Percentiles rank a stretch among this genome's conserved stretches.
phyloP scores from a whole-genome alignment of 92 coral and sea anemone genomes.

The Parazoanthus darwini region DNA sequence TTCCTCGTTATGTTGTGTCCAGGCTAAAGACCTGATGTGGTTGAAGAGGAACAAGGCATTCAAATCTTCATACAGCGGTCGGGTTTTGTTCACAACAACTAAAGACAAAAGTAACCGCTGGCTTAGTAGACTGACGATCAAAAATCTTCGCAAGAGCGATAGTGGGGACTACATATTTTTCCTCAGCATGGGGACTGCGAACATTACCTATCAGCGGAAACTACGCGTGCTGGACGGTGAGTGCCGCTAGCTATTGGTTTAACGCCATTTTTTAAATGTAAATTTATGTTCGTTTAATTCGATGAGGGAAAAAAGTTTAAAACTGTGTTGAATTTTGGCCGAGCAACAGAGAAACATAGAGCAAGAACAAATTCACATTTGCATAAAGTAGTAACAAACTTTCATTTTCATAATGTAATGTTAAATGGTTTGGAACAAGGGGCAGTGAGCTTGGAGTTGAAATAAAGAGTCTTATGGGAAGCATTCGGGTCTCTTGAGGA shows the following conservation, averaged over 20 bases:
- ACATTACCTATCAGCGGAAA: slow-evolving; percentile 36
- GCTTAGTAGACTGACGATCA: slow-evolving; percentile 69
- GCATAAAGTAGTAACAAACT: too few relatives aligned
- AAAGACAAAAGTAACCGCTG: slow-evolving; percentile 63
- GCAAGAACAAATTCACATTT: too few relatives aligned
- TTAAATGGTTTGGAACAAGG: too few relatives aligned
- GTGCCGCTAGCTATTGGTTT: not conserved
- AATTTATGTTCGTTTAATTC: not conserved
- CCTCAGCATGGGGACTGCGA: slow-evolving; percentile 69
- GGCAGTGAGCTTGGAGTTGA: too few relatives aligned
- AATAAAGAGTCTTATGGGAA: too few relatives aligned
- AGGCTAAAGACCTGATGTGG: slow-evolving; percentile 50
- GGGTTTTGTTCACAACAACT: slow-evolving; percentile 57
- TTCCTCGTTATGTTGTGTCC: not conserved
- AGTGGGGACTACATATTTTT: slow-evolving; percentile 81
- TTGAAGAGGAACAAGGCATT: slow-evolving; percentile 25
- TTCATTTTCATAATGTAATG: too few relatives aligned
- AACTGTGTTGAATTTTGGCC: too few relatives aligned
- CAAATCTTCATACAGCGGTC: slow-evolving; percentile 60
- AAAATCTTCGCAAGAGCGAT: slow-evolving; percentile 64
- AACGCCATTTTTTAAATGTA: not conserved
- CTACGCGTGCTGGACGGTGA: slow-evolving; percentile 45
- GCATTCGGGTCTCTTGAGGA: too few relatives aligned
- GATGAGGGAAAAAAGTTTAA: not conserved
- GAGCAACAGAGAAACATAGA: too few relatives aligned